Percentiles rank a stretch among this genome's conserved stretches.
Evolutionary conservation across 2,113 vertebrate species (phyloP).

Genomic region (Aix galericulata): DNA sequence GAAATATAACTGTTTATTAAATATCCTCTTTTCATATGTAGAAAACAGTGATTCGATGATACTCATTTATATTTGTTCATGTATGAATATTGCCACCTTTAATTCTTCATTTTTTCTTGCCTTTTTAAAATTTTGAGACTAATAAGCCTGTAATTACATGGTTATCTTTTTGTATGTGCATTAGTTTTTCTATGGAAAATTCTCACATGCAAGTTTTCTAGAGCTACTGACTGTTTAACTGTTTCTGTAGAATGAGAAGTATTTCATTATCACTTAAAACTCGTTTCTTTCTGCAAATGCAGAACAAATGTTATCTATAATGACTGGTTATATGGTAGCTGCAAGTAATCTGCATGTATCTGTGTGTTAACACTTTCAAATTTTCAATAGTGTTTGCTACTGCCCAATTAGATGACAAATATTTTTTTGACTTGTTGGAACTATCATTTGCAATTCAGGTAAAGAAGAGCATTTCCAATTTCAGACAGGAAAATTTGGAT

Average conservation of each 20-base stretch:
- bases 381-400: not conserved
- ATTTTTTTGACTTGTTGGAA: not conserved
- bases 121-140: not conserved
- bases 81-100: not conserved
- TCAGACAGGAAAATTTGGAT: not conserved
- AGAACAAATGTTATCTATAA: not conserved
- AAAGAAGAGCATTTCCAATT: not conserved
- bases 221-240: not conserved
- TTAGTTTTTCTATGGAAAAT: not conserved
- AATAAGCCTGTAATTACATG: not conserved
- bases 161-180: not conserved
- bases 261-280: not conserved
- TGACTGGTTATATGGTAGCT: not conserved
- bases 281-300: not conserved
- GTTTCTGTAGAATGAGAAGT: not conserved
- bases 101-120: not conserved
- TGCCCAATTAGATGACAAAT: not conserved
- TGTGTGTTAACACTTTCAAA: not conserved
- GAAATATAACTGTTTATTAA: not conserved
- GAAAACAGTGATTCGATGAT: not conserved
- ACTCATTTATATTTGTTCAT: not conserved
- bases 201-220: not conserved
- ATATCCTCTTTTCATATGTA: not conserved
- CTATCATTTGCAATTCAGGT: not conserved
- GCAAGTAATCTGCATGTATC: not conserved